Evolutionary conservation across 2,888 invertebrate species (phyloP), one percentile per base, ranked within the genome.

Genomic region (Branchipolynoe longqiensis): DNA sequence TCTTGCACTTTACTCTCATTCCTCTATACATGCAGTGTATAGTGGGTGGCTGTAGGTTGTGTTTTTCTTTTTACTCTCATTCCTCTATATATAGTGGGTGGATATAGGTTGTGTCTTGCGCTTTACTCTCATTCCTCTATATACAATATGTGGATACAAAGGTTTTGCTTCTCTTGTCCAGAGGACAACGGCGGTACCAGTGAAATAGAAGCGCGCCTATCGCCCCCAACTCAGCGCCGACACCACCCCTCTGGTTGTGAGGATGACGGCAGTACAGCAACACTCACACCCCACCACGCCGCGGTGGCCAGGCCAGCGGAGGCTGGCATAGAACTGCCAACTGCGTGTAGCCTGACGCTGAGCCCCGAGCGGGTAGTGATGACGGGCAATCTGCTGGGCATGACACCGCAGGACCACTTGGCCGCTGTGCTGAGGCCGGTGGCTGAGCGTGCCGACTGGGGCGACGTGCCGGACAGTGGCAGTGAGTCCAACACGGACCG

Each of bases 231-330:
- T 14, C 78, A 78, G 31, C 8, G 78, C 1, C 78, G 41, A 0
- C 40, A 78, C 25, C 78, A 78, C 48, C 78, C 78, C 8, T 78
- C 78, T 12, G 78, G 78, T 12, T 78, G 78, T 48, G 78, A 78
- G 31, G 78, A 40, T 38, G 69, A 69, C 38, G 69, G 36, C 12
- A 36, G 36, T 0, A 62, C 62, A 31, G 36, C 69, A 33, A 33
- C n/a, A n/a, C n/a, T n/a, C n/a, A 54, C 54, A 12, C 54, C 14
- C n/a, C 54, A 54, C 54, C 54, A 12, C 54, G 12, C 54, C 54
- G 12, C 54, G 54, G 54, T 73, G 36, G 8, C 38, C 8, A 36
- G n/a, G 73, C 28, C 73, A 2, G 36, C 36, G 36, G 3, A 4
- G 25, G 56, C 56, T 6, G 3, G 3, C 1, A 33, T 25, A 64